Conservation (phyloP, 1,140 invertebrate species). For the Drosophila sp. region DNA sequence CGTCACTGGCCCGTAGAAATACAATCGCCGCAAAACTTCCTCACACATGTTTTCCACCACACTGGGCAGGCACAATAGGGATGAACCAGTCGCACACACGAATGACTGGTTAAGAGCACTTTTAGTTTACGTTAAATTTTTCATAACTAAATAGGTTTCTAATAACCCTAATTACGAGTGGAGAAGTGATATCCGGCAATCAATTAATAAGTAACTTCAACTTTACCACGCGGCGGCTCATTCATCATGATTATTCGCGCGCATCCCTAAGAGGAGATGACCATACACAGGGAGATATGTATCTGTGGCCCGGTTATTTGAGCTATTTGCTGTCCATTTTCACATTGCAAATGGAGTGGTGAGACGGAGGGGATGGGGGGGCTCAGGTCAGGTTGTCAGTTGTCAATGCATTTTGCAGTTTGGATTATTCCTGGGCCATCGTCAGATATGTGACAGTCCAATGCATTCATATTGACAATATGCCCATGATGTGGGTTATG, state of each 20-base stretch:
- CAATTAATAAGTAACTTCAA: neutral
- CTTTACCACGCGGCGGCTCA: neutral
- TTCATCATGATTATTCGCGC: neutral
- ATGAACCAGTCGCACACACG: neutral
- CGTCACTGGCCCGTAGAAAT: slow-evolving; percentile 5
- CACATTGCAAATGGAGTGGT: neutral
- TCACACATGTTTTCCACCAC: neutral
- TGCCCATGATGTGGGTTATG: slow-evolving; percentile 11
- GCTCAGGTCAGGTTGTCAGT: slow-evolving; percentile 12
- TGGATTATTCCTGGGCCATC: slow-evolving; percentile 15
- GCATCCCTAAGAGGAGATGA: neutral
- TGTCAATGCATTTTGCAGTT: slow-evolving; percentile 16
- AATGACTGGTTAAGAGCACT: too few species aligned
- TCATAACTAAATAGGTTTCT: too few species aligned
- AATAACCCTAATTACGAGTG: too few species aligned
- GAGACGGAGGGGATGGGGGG: neutral
- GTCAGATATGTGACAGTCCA: slow-evolving; percentile 14
- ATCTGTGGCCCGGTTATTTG: slow-evolving; percentile 4
- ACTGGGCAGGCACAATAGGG: neutral
- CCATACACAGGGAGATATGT: neutral
- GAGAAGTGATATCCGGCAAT: neutral
- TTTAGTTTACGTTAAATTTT: too few species aligned
- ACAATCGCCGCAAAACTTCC: neutral
- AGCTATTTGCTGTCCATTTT: slow-evolving; percentile 4
- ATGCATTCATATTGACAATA: slow-evolving; percentile 24